Conservation (phyloP, 1,140 invertebrate species). For the Drosophila nigromelanica region DNA sequence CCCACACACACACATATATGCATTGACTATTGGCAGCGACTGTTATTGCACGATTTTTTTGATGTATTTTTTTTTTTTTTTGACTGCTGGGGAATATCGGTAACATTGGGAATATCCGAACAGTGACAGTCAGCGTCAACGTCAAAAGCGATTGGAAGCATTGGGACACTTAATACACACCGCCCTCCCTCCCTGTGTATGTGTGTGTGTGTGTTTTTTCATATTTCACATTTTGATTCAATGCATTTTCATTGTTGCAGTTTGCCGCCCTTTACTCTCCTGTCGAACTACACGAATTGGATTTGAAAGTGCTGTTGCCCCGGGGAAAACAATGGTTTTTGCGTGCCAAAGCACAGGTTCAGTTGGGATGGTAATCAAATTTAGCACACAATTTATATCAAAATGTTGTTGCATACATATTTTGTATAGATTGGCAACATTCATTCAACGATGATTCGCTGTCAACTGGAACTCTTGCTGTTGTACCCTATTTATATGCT, state of each 20-base stretch:
- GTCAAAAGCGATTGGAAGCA: constrained; percentile 25
- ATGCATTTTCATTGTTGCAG: constrained; percentile 26
- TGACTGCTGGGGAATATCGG: not conserved
- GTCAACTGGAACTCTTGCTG: not conserved
- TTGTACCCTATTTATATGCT: too few species aligned
- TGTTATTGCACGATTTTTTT: not conserved
- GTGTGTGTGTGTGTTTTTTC: constrained; percentile 10
- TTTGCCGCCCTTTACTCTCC: not conserved
- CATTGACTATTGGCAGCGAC: constrained; percentile 3
- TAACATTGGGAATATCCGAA: constrained; percentile 4
- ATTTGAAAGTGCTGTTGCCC: constrained; percentile 17
- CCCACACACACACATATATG: not conserved
- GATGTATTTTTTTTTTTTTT: not conserved
- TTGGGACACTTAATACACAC: constrained; percentile 9
- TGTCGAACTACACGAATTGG: constrained; percentile 9
- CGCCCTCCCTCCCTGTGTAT: not conserved
- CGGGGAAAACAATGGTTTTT: constrained; percentile 19
- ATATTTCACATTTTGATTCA: constrained; percentile 33
- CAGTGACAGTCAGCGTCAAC: constrained; percentile 18
- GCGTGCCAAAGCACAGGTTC: constrained; percentile 12
- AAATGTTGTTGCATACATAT: too few species aligned
- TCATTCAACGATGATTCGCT: not conserved
- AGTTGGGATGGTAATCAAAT: not conserved
- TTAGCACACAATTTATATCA: not conserved
- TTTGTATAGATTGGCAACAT: not conserved